Base-by-base conservation (phyloP, 2,797 vertebrate species). In the Spinus olivaceus region DNA sequence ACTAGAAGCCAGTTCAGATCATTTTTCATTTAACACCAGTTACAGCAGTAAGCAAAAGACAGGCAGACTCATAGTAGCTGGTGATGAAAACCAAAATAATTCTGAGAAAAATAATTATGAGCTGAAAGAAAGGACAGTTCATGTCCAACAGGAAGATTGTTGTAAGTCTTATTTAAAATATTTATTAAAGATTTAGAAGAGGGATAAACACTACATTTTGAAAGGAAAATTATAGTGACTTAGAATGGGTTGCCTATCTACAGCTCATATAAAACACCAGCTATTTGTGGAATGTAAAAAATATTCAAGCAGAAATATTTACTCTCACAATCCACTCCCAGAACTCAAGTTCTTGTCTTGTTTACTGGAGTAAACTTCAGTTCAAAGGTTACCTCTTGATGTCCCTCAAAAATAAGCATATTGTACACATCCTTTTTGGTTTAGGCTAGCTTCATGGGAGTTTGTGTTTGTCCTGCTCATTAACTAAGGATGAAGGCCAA, bases 211-310 rank as follows among this genome's bases (percentile, higher is more conserved):
- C 54, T 41, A 47, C 14, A 51, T 70, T 91, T 85, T 77, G 5
- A 82, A 80, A 85, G 14, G 0, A 76, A 78, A 69, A 81, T 37
- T 46, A 49, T n/a, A 44, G 32, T 81, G 11, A 47, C 72, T 94
- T 88, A 56, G 54, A 81, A 70, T 0, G 2, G 25, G 22, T 72
- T 81, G 63, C 28, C 25, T 83, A 80, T 65, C 65, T 79, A 47
- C 47, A 73, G 80, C 19, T 81, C 63, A 91, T n/a, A 78, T 37
- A 86, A 91, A 73, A 85, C 53, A 83, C 18, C 32, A 84, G 59
- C 57, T 94, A 86, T 94, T 94, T 84, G 73, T 94, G 85, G 70
- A 94, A 95, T 69, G 70, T 44, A 81, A 90, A 88, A 94, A 59
- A 59, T 19, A 79, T 30, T 69, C n/a, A 49, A 67, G 54, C 28